Base-by-base conservation (phyloP, 2,113 vertebrate species). In the Setophaga kirtlandii region DNA sequence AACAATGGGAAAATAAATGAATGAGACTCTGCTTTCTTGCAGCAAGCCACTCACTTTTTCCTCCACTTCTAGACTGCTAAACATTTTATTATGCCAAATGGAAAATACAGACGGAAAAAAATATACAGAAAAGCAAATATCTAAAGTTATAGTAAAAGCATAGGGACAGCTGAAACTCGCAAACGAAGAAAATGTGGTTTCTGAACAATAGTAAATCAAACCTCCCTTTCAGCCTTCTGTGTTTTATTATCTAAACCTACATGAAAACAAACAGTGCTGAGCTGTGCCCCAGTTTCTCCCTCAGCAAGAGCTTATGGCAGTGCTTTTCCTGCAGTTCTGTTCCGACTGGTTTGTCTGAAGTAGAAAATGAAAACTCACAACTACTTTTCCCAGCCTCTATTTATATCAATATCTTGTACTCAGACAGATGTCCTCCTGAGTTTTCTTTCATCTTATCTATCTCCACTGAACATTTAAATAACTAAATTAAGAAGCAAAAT, bases 261-360 rank as follows among this genome's bases (percentile, higher is more conserved):
- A 42, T 91, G 82, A 89, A 97, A 96, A 96, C 97, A 97, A 93
- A 93, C 69, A 95, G 93, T 63, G 41, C 85, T 92, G 73, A 85
- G 87, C 87, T 89, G 41, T 95, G 76, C 74, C 68, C 96, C 83
- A 94, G 5, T 95, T 96, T 96, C 73, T 94, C 89, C 89, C 87
- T 88, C 96, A 87, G 94, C 87, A 83, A 96, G 95, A 94, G 96
- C 89, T 96, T 90, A 94, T 68, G 47, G 65, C 87, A 87, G 33
- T n/a, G 52, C 41, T 91, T 83, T 74, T 76, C 73, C 82, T 64
- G 63, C 75, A 65, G 64, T 75, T 83, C 73, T 95, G 84, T 91
- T 94, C 94, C 2, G 12, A 49, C 86, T 88, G 46, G 55, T 73
- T 88, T 73, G 68, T 63, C 74, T 76, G 83, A 90, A 89, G 89